phyloP scores from a whole-genome alignment of 2,888 invertebrate species.

The Empis livida region DNA sequence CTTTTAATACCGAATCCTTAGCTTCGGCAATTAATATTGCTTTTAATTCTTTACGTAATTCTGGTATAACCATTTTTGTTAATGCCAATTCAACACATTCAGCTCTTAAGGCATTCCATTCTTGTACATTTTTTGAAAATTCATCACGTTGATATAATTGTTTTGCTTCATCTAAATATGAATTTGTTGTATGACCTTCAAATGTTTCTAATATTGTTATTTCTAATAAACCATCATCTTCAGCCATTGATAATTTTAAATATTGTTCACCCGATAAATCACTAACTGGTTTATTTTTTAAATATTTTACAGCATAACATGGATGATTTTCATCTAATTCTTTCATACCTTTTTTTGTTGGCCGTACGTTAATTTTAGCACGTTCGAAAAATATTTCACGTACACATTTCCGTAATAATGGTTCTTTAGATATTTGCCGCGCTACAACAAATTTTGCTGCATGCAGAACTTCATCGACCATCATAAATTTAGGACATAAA shows the following conservation, averaged over 20 bases:
- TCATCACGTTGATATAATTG: constrained; percentile 62
- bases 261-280: constrained; percentile 84
- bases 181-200: constrained; percentile 61
- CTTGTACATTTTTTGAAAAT: constrained; percentile 84
- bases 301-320: constrained; percentile 75
- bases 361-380: constrained; percentile 65
- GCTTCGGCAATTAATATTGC: constrained; percentile 71
- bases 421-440: constrained; percentile 84
- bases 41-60: constrained; percentile 74
- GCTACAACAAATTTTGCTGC: constrained; percentile 93
- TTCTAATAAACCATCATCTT: constrained; percentile 68
- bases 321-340: constrained; percentile 93
- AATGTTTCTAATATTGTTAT: constrained; percentile 60
- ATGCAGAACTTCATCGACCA: constrained; percentile 70
- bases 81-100: constrained; percentile 83
- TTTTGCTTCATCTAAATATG: constrained; percentile 81
- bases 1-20: constrained; percentile 69
- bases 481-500: constrained; percentile 50
- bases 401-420: constrained; percentile 70
- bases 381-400: constrained; percentile 80
- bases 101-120: constrained; percentile 85
- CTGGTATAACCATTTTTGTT: constrained; percentile 77
- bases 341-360: constrained; percentile 84
- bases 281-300: constrained; percentile 83
- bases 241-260: constrained; percentile 66